phyloP scores from a whole-genome alignment of 2,888 invertebrate genomes.

The Coleophora flavipennella region DNA sequence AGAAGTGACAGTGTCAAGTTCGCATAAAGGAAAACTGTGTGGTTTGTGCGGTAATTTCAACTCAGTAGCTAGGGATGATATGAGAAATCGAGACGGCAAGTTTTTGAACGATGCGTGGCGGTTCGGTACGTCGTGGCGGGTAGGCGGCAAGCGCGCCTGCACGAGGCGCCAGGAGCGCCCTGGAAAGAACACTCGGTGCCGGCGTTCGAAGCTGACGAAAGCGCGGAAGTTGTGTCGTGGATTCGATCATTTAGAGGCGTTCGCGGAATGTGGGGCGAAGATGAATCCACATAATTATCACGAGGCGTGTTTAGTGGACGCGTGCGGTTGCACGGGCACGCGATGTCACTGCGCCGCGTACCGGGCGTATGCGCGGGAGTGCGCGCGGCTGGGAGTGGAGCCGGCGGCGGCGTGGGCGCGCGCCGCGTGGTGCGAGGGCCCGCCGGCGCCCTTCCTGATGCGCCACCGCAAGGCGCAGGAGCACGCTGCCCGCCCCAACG shows the following conservation, averaged over 20 bases:
- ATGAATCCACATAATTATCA: slow-evolving; percentile 88
- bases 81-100: slow-evolving; percentile 79
- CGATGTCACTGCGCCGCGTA: slow-evolving; percentile 93
- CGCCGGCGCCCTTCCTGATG: slow-evolving; percentile 47
- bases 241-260: slow-evolving; percentile 67
- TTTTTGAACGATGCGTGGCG: slow-evolving; percentile 77
- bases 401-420: slow-evolving; percentile 80
- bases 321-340: slow-evolving; percentile 87
- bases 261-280: slow-evolving; percentile 84
- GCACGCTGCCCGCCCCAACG: slow-evolving; percentile 20
- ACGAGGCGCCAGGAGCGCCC: slow-evolving; percentile 71
- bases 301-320: slow-evolving; percentile 88
- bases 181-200: slow-evolving; percentile 51
- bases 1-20: slow-evolving; percentile 84
- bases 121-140: slow-evolving; percentile 93
- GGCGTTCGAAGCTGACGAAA: slow-evolving; percentile 58
- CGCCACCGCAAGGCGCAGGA: slow-evolving; percentile 33
- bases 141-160: slow-evolving; percentile 85
- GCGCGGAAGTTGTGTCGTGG: slow-evolving; percentile 67
- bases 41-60: slow-evolving; percentile 98
- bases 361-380: slow-evolving; percentile 91
- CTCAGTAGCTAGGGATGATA: slow-evolving; percentile 87
- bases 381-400: slow-evolving; percentile 82
- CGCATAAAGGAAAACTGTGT: slow-evolving; percentile 83
- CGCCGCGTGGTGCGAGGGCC: slow-evolving; percentile 76